Evolutionary conservation across 2,113 vertebrate species (phyloP), one percentile per base, ranked within the genome.

Genomic region (Toxotes jaculatrix): DNA sequence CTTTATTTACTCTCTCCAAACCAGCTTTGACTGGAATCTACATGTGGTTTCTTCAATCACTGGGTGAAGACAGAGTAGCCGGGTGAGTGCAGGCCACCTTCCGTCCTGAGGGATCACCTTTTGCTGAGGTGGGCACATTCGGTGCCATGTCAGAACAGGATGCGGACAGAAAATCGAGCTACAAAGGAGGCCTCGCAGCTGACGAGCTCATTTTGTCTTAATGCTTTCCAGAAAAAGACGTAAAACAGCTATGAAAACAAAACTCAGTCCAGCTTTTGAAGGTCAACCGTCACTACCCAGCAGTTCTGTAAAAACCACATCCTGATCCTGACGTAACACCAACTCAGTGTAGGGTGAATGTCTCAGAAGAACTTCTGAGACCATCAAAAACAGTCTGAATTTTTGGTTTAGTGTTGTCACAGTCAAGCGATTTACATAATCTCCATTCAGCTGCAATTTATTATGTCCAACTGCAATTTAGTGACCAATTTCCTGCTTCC

Each of bases 231-330:
- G 87, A 78, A 85, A 67, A 77, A 85, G 74, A 89, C 5, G 9
- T 74, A 55, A 90, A 89, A 66, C 91, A 90, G 89, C 90, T 93
- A 87, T 88, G 84, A 93, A 93, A 93, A 95, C 85, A 92, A 67
- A 88, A 74, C 57, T 80, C 27, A 12, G 74, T 77, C 70, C 79
- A 74, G 68, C 79, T 34, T 72, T 59, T 88, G 82, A 88, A 90
- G 89, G 83, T 88, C 83, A 90, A 69, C 27, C 4, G 43, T 69
- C 60, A 60, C 61, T 4, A 80, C 57, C 80, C 53, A 69, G 75
- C 49, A 76, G 43, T 66, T 88, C 70, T 61, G 47, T 32, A 71
- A 82, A 73, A 78, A 82, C 27, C 17, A 65, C 77, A 70, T 23
- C 57, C 81, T 51, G 65, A 23, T 72, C 69, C 56, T 83, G 72